Evolutionary conservation across 2,888 invertebrate genomes (phyloP).

Genomic region (Lymantria dispar): DNA sequence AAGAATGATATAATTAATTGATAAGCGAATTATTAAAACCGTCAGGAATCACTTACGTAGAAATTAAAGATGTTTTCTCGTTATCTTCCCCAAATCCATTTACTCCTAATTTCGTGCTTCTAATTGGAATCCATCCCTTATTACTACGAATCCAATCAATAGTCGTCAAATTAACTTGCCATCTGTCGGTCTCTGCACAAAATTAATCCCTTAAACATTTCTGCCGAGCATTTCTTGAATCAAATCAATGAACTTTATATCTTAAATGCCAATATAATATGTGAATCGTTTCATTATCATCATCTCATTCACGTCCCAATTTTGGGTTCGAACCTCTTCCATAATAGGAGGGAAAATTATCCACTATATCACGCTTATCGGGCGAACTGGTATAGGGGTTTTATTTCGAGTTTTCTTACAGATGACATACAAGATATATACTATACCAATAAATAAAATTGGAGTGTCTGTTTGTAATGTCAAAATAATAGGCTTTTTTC

Average conservation of each 20-base stretch:
- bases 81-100: constrained; percentile 19
- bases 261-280: too few relatives aligned
- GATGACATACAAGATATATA: too few relatives aligned
- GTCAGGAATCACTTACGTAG: constrained; percentile 8
- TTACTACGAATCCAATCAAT: constrained; percentile 20
- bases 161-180: constrained; percentile 16
- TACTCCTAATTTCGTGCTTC: constrained; percentile 26
- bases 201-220: neutral
- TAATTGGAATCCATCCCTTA: constrained; percentile 27
- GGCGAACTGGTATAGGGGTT: too few relatives aligned
- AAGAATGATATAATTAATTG: neutral
- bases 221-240: neutral
- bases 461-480: too few relatives aligned
- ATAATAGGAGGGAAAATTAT: too few relatives aligned
- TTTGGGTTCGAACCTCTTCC: too few relatives aligned
- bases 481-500: too few relatives aligned
- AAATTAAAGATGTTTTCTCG: constrained; percentile 20
- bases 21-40: constrained; percentile 1
- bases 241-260: neutral
- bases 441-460: too few relatives aligned
- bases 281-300: too few relatives aligned
- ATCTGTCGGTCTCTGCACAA: neutral
- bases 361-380: too few relatives aligned
- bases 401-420: too few relatives aligned
- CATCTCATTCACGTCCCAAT: too few relatives aligned